Evolutionary conservation across 2,797 vertebrate genomes (phyloP), one percentile per base, ranked within the genome.

Genomic region (Rhynchotus rufescens): DNA sequence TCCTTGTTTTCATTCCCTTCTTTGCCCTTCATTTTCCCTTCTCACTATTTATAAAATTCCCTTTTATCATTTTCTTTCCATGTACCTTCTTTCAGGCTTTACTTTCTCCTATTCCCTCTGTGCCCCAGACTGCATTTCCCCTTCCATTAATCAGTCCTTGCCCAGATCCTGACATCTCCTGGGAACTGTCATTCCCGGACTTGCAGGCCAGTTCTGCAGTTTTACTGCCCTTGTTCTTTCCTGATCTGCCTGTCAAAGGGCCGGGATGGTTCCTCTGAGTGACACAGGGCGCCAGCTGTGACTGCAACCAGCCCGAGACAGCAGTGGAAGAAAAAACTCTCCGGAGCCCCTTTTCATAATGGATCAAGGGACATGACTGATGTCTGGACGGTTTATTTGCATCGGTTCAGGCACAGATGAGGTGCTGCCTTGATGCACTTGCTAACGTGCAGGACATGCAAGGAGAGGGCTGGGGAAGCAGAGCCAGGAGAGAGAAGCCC

Each of bases 11-110:
- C 10, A 51, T 91, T 91, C 87, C 36, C 22, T 81, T 69, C 47
- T 2, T 88, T 62, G 32, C 26, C 51, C 36, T 89, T 89, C 28
- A 42, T 69, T 83, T 84, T 84, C 30, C 51, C 10, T 25, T 19
- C 76, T 86, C 67, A 67, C 81, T 88, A 86, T 79, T 89, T 84
- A 89, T 61, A 91, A 81, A 56, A 84, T 84, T 84, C 66, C 12
- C 23, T 84, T 86, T 88, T 73, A 66, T 79, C 3, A 13, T 45
- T 76, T 91, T 72, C 38, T 86, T 86, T 26, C 42, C 16, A 49
- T 84, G 23, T 86, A 84, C 38, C 17, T 80, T 76, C 62, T 91
- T 89, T 69, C 6, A 1, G 51, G 86, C 91, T 22, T 71, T 15
- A 38, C 84, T 86, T 81, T 73, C 67, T 84, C 8, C 5, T 22